Evolutionary conservation across 2,797 vertebrate species (phyloP).

Genomic region (Peromyscus eremicus): DNA sequence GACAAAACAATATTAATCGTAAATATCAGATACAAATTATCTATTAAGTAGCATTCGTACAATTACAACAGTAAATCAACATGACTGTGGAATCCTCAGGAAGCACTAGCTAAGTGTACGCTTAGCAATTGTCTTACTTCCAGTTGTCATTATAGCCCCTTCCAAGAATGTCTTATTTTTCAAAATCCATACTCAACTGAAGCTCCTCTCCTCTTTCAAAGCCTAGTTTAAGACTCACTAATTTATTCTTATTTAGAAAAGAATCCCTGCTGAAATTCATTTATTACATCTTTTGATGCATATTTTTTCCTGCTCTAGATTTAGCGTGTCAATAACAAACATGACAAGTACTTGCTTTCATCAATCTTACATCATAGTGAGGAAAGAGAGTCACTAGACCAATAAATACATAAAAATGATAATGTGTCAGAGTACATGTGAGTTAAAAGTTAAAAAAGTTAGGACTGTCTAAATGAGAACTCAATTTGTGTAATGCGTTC

Average conservation of each 20-base stretch:
- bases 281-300: slow-evolving; percentile 37
- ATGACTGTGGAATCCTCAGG: not conserved
- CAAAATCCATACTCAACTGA: not conserved
- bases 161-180: slow-evolving; percentile 33
- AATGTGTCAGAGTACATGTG: not conserved
- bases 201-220: slow-evolving; percentile 7
- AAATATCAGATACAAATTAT: not conserved
- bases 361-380: not conserved
- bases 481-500: not conserved
- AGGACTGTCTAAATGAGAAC: not conserved
- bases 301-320: not conserved
- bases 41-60: not conserved
- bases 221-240: not conserved
- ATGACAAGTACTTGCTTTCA: not conserved
- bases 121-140: not conserved
- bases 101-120: not conserved
- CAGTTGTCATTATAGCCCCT: not conserved
- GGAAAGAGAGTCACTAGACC: not conserved
- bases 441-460: slow-evolving; percentile 25
- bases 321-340: not conserved
- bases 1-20: not conserved
- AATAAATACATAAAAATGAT: not conserved
- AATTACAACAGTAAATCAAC: slow-evolving; percentile 32
- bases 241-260: not conserved
- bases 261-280: not conserved